Conservation (phyloP, 2,797 vertebrate species). For the Poliocrania exsul region DNA sequence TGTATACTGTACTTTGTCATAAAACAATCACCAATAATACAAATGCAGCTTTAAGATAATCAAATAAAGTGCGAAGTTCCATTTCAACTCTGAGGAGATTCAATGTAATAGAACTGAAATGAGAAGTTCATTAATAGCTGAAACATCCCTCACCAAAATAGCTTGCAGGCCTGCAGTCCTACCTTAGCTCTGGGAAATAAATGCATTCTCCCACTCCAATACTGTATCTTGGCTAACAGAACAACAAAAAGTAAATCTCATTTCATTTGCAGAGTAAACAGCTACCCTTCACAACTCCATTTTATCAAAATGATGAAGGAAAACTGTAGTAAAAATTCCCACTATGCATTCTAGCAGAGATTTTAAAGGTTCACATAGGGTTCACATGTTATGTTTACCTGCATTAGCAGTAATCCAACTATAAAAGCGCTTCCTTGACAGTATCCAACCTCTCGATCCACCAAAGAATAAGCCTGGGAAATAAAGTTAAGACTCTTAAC, state of each 20-base stretch:
- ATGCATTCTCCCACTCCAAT: neutral
- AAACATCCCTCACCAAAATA: neutral
- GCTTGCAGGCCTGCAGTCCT: neutral
- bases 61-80: neutral
- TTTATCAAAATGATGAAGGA: neutral
- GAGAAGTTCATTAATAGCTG: neutral
- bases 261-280: neutral
- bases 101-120: neutral
- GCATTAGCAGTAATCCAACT: constrained; percentile 97
- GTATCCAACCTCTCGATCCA: constrained; percentile 97
- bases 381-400: constrained; percentile 80
- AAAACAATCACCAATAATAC: neutral
- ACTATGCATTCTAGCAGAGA: neutral
- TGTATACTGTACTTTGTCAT: neutral
- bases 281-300: neutral
- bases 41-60: neutral
- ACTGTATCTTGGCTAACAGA: neutral
- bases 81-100: neutral
- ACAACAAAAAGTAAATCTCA: neutral
- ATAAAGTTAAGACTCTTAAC: constrained; percentile 29
- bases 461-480: constrained; percentile 94
- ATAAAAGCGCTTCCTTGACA: constrained; percentile 99
- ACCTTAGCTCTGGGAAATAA: neutral
- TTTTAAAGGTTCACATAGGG: neutral
- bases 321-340: neutral